A percentile compares a stretch with the other conserved stretches of the same genome.
Conservation (phyloP, 1,140 invertebrate genomes). For the Ruditapes philippinarum region DNA sequence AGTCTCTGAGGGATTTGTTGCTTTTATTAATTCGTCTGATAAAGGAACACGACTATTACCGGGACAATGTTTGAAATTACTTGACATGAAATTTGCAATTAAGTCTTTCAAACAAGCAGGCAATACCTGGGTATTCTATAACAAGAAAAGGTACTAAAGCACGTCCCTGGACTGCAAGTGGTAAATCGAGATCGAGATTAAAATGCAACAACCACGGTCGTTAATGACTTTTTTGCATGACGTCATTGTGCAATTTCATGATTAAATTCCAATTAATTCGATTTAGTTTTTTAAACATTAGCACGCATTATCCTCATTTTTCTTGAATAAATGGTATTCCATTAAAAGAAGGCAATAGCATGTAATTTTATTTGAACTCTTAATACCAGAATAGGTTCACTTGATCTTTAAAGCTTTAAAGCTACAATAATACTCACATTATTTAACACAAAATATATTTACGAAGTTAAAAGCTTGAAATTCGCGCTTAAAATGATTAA, state of each 20-base stretch:
- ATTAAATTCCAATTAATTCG: slow-evolving; percentile 9
- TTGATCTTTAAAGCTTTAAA: too few species aligned
- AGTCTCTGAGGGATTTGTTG: slow-evolving; percentile 54
- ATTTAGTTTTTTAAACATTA: neutral
- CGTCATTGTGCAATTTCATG: neutral
- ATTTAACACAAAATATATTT: too few species aligned
- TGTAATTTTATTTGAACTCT: too few species aligned
- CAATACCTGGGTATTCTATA: slow-evolving; percentile 11
- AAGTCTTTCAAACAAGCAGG: slow-evolving; percentile 25
- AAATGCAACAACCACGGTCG: neutral
- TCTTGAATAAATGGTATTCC: neutral
- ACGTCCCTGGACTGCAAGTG: slow-evolving; percentile 22
- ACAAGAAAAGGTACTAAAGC: slow-evolving; percentile 6
- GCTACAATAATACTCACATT: too few species aligned
- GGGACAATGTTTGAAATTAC: slow-evolving; percentile 51
- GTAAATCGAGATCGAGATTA: slow-evolving; percentile 22
- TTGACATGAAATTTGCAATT: slow-evolving; percentile 64
- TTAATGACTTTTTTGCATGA: slow-evolving; percentile 15
- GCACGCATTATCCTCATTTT: neutral
- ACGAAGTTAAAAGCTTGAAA: too few species aligned
- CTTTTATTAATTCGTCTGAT: slow-evolving; percentile 47
- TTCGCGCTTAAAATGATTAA: too few species aligned
- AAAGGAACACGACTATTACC: slow-evolving; percentile 56
- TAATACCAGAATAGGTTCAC: too few species aligned
- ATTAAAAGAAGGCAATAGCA: too few species aligned